Base-by-base conservation (phyloP, 2,888 invertebrate species). In the Germaria angustata region DNA sequence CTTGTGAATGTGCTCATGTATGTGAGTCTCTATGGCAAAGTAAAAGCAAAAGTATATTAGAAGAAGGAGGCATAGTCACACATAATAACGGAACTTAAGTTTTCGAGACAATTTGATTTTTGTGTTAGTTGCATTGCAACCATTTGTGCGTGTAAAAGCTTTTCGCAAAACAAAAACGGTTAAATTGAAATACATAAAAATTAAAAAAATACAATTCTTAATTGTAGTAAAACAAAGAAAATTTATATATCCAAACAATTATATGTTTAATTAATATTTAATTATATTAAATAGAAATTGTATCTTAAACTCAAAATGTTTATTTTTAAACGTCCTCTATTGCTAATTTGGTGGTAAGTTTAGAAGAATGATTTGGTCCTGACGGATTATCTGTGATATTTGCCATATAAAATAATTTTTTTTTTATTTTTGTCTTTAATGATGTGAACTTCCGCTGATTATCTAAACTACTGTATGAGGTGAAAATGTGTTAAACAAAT, bases 271-370 rank as follows among this genome's bases (percentile, higher is more conserved):
- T 15, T 34, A 22, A 7, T 39, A 22, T 8, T 17, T 11, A 15
- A 36, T 2, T 20, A 28, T 28, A 72, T 53, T 2, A 28, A 2
- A 28, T 22, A 13, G 7, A 53, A 28, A 46, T 15, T n/a, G n/a
- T n/a, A n/a, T n/a, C n/a, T n/a, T n/a, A 34, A 15, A 32, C 28
- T 28, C 28, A 79, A 68, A 51, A 85, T 85, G 85, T 84, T 84
- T 44, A 80, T 85, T 32, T 65, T 84, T 20, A 81, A 80, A 77
- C 76, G 78, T 49, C 82, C 84, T 39, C 11, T 85, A n/a, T 71
- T 84, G 61, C 39, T 82, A 20, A 7, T 85, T 53, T 85, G 84
- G 84, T 84, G 85, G 85, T 85, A 71, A 85, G 85, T 85, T 57
- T 55, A 8, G 13, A 6, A 53, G 7, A 1, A 13, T 49, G 2